Percentiles rank a stretch among this genome's conserved stretches.
phyloP scores from a whole-genome alignment of 2,113 vertebrate genomes.

The Corydoras sp. region DNA sequence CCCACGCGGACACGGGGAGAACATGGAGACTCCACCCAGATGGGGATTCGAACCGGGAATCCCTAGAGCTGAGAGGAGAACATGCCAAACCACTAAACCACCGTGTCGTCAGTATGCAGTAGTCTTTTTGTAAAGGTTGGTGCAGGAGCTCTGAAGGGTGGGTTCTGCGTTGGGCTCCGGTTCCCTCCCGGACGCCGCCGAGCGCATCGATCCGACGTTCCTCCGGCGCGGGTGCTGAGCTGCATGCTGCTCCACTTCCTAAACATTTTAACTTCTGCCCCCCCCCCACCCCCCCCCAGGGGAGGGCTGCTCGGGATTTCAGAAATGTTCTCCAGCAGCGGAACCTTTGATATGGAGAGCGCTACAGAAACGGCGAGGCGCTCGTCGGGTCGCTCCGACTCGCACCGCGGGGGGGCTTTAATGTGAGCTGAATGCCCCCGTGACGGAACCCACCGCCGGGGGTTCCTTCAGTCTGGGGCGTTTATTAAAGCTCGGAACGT shows the following conservation, averaged over 20 bases:
- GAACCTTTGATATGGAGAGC: neutral
- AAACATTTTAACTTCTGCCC: constrained; percentile 1
- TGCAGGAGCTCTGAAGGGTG: neutral
- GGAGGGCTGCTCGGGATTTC: neutral
- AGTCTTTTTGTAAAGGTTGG: no score
- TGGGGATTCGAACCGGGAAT: no score
- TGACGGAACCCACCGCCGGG: no score
- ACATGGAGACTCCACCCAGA: no score
- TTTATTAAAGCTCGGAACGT: no score
- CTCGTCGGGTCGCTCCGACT: no score
- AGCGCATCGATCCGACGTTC: neutral
- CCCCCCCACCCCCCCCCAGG: neutral
- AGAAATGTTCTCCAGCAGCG: neutral
- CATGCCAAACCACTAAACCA: no score
- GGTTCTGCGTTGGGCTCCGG: neutral
- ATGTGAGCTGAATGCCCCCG: neutral
- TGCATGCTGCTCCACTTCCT: constrained; percentile 5
- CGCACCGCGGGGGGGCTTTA: neutral
- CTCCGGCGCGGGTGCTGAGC: neutral
- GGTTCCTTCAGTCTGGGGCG: neutral
- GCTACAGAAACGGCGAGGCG: neutral
- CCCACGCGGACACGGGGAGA: no score
- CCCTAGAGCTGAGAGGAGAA: no score
- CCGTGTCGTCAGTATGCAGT: no score
- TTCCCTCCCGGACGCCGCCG: neutral